Percentiles rank a stretch among this genome's conserved stretches.
phyloP scores from a whole-genome alignment of 2,797 vertebrate species.

The Eospalax fontanierii region DNA sequence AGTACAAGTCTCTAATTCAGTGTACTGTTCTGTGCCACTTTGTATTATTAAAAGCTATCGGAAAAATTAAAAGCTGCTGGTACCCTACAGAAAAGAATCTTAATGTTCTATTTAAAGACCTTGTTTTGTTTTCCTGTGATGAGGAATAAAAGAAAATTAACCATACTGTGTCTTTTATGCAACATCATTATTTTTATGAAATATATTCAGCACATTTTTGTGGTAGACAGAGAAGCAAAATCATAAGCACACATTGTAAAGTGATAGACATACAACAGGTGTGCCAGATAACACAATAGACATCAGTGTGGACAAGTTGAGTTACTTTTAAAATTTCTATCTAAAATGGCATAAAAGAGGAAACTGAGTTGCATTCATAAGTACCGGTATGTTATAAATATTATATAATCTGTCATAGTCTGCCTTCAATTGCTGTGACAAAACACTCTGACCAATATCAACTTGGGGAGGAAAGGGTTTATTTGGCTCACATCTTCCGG shows the following conservation, averaged over 20 bases:
- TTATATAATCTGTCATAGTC: constrained; percentile 39
- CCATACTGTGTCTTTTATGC: too few relatives aligned
- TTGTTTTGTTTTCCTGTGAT: constrained; percentile 80
- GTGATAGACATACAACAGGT: constrained; percentile 11
- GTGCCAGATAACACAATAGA: constrained; percentile 8
- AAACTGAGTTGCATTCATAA: constrained; percentile 69
- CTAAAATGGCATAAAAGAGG: constrained; percentile 63
- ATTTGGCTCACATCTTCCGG: too few relatives aligned
- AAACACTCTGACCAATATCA: too few relatives aligned
- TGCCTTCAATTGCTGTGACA: too few relatives aligned
- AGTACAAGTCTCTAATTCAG: constrained; percentile 83
- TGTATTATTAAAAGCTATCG: constrained; percentile 87
- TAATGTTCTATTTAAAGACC: constrained; percentile 87
- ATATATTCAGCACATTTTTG: constrained; percentile 74
- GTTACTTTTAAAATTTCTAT: constrained; percentile 62
- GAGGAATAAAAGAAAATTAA: constrained; percentile 79
- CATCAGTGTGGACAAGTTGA: background rate
- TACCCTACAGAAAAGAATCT: constrained; percentile 82
- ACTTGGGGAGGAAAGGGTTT: too few relatives aligned
- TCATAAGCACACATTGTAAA: constrained; percentile 81
- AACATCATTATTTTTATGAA: constrained; percentile 83
- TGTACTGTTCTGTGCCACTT: constrained; percentile 82
- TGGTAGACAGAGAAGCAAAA: background rate
- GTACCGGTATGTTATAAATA: constrained; percentile 40
- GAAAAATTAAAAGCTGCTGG: constrained; percentile 76